These are phyloP conservation scores for Machaerirhynchus nigripectus DNA, from an alignment of 2,113 vertebrate species.

Conservation along the genomic window DNA sequence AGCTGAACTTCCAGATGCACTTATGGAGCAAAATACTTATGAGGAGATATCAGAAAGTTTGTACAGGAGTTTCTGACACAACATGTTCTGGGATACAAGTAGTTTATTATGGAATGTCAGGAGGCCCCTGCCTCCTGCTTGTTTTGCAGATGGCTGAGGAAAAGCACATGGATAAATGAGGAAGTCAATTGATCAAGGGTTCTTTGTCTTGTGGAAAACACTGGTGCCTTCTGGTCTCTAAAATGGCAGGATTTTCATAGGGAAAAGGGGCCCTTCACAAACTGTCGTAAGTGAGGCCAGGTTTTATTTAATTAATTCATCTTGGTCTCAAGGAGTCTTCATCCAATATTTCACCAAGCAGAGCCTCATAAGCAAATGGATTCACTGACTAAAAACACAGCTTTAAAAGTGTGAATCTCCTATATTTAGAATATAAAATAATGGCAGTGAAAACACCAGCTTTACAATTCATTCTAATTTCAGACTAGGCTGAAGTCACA, in stretches of 20 bases:
- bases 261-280: not conserved
- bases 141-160: not conserved
- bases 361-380: not conserved
- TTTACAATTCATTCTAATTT: not conserved
- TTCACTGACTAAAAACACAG: not conserved
- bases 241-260: not conserved
- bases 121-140: not conserved
- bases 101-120: not conserved
- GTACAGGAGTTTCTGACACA: not conserved
- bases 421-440: not conserved
- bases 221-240: not conserved
- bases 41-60: not conserved
- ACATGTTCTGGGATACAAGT: not conserved
- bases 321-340: not conserved
- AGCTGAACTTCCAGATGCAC: not conserved
- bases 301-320: not conserved
- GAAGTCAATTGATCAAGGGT: not conserved
- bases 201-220: not conserved
- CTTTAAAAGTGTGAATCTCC: no score
- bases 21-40: not conserved
- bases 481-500: not conserved
- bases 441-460: not conserved
- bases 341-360: not conserved
- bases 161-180: not conserved
- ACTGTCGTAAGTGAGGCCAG: not conserved